phyloP scores from a whole-genome alignment of 64 coral and sea anemone species.

The Porites australiensis region DNA sequence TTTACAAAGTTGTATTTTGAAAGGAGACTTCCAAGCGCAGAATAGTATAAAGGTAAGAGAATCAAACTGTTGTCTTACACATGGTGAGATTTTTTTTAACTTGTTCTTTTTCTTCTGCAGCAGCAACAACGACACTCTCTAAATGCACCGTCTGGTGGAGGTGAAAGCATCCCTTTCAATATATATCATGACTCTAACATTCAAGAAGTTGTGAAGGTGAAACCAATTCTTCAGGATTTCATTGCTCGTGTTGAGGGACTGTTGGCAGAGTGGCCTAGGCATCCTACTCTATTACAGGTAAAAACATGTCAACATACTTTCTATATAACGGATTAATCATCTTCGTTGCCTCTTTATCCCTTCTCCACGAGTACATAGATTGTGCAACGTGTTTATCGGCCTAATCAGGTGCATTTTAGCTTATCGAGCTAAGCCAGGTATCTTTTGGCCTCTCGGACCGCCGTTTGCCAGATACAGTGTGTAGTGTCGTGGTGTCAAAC shows the following conservation, averaged over 20 bases:
- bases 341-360: too few species aligned
- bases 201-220: constrained; percentile 80
- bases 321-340: not conserved
- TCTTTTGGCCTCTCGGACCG: too few species aligned
- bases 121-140: not conserved
- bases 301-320: not conserved
- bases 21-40: not conserved
- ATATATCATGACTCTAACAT: constrained; percentile 94
- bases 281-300: constrained; percentile 89
- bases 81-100: not conserved
- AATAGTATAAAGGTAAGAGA: constrained; percentile 23
- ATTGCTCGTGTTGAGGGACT: constrained; percentile 66
- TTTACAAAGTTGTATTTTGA: constrained; percentile 60
- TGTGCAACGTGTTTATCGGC: too few species aligned
- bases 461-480: too few species aligned
- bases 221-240: constrained; percentile 77
- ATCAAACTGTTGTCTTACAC: too few species aligned
- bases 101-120: not conserved
- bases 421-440: too few species aligned
- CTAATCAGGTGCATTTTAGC: too few species aligned
- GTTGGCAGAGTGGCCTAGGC: constrained; percentile 87
- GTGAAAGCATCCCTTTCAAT: constrained; percentile 11
- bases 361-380: too few species aligned
- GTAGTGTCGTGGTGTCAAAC: too few species aligned
- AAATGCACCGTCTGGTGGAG: not conserved